These are phyloP conservation scores for Clusia tigrina DNA, from an alignment of 2,888 invertebrate genomes.

Conservation along the genomic window DNA sequence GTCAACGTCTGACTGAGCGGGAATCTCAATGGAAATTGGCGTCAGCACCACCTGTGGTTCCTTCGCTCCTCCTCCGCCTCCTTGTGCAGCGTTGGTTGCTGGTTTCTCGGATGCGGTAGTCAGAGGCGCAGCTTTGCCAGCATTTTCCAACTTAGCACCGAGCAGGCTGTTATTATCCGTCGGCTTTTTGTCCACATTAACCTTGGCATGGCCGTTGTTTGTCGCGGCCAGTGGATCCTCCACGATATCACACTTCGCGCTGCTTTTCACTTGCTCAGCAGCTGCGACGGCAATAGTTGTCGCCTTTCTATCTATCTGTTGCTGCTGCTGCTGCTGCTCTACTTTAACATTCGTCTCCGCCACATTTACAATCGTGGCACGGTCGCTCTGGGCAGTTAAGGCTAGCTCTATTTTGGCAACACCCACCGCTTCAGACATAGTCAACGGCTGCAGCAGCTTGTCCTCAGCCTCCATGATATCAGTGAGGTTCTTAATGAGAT, in stretches of 20 bases:
- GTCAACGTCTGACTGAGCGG: constrained; percentile 66
- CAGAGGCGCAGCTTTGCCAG: neutral
- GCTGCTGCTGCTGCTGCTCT: too few relatives aligned
- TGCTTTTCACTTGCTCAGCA: neutral
- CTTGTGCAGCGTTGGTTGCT: neutral
- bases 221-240: neutral
- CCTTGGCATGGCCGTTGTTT: constrained; percentile 33
- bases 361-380: neutral
- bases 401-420: constrained; percentile 12
- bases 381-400: constrained; percentile 22
- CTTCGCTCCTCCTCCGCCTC: constrained; percentile 26
- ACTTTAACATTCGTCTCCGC: neutral
- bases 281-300: neutral
- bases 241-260: too few relatives aligned
- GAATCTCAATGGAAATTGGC: constrained; percentile 86
- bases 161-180: too few relatives aligned
- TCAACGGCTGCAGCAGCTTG: neutral
- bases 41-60: constrained; percentile 60
- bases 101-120: neutral
- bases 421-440: constrained; percentile 2
- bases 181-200: constrained; percentile 38
- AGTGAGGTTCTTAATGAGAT: constrained; percentile 57
- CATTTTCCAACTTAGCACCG: neutral
- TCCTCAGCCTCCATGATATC: constrained; percentile 39
- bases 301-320: too few relatives aligned